Conservation (phyloP, 2,113 vertebrate species). For the Pongo pygmaeus region DNA sequence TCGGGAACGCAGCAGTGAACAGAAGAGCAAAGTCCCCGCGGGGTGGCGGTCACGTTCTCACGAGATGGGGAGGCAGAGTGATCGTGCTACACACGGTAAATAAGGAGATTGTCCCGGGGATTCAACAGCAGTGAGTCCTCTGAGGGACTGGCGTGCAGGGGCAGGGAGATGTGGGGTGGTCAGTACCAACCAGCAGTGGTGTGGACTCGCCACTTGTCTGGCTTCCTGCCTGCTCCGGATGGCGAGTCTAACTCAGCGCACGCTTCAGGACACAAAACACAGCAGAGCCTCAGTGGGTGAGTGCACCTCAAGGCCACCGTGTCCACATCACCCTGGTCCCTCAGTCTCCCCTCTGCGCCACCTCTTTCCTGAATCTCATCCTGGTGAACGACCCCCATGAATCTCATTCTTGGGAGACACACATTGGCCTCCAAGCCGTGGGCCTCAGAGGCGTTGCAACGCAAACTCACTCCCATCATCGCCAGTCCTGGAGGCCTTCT, state of each 20-base stretch:
- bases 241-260: accelerated
- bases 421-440: neutral
- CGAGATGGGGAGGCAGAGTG: neutral
- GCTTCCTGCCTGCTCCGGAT: neutral
- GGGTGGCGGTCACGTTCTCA: neutral
- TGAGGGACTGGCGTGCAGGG: neutral
- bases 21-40: neutral
- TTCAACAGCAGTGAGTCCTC: neutral
- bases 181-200: neutral
- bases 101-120: neutral
- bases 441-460: neutral
- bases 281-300: neutral
- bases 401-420: neutral
- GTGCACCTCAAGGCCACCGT: accelerated
- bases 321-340: too few relatives aligned
- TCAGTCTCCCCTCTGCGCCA: neutral
- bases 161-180: neutral
- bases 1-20: neutral
- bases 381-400: neutral
- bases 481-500: neutral
- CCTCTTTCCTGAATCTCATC: neutral
- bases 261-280: neutral
- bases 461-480: neutral
- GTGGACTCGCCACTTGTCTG: neutral
- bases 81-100: accelerated